Percentiles rank a stretch among this genome's conserved stretches.
These are phyloP conservation scores for Lordiphosa andalusiaca DNA, from an alignment of 2,888 invertebrate species.

Conservation along the genomic window DNA sequence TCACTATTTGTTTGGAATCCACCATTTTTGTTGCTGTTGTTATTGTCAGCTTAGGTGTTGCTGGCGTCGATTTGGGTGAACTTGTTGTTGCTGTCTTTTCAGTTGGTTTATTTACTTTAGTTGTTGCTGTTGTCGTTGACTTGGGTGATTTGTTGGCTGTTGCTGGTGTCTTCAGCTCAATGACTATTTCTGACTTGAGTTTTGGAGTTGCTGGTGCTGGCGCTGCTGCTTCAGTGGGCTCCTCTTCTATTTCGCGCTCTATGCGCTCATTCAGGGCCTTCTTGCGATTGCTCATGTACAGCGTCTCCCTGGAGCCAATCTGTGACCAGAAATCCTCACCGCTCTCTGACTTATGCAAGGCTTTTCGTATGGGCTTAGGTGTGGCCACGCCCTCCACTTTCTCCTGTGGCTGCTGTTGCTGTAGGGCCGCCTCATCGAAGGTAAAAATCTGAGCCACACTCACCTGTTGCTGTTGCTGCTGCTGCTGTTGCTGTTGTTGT, in stretches of 20 bases:
- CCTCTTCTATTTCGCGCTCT: conserved; percentile 43
- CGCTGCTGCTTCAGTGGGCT: conserved; percentile 48
- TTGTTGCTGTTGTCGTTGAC: conserved; percentile 3
- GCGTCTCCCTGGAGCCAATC: conserved; percentile 85
- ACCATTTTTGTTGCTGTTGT: neutral
- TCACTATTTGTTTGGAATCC: neutral
- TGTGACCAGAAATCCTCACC: conserved; percentile 84
- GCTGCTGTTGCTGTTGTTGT: neutral
- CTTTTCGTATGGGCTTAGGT: conserved; percentile 68
- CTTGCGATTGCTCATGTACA: conserved; percentile 83
- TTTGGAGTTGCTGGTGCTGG: conserved; percentile 49
- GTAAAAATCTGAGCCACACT: conserved; percentile 54
- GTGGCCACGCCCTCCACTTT: conserved; percentile 60
- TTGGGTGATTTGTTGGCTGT: conserved; percentile 2
- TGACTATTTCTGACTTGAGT: conserved; percentile 32
- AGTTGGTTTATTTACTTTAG: conserved; percentile 1
- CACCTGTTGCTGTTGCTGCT: conserved; percentile 11
- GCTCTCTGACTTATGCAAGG: conserved; percentile 76
- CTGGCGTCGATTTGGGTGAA: conserved; percentile 8
- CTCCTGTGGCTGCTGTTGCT: conserved; percentile 15
- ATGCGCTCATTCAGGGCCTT: conserved; percentile 81
- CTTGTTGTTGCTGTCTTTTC: conserved; percentile 8
- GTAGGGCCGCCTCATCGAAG: conserved; percentile 45
- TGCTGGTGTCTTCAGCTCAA: conserved; percentile 36
- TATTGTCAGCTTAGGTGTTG: conserved; percentile 8